Base-by-base conservation (phyloP, 2,113 vertebrate genomes). In the Calidris pugnax region DNA sequence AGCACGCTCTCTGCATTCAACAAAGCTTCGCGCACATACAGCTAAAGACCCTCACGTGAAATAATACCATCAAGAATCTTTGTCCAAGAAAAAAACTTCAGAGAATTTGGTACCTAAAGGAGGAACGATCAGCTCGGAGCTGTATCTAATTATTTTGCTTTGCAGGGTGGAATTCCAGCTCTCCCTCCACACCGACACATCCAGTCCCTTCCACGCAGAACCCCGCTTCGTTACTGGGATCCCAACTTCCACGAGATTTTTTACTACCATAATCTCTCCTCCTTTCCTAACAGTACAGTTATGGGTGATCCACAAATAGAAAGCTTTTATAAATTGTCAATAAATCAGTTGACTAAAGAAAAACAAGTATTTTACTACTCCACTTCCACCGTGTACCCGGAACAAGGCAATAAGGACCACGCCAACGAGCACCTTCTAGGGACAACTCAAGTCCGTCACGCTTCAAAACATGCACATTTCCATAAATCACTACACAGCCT, bases 1-100 rank as follows among this genome's bases (percentile, higher is more conserved):
- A 1, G 11, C 1, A 22, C 4, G 6, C 6, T 26, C 30, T 24
- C 55, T 21, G 35, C 1, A 0, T 8, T 28, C 66, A 50, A 28
- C 1, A 3, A 60, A n/a, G 15, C 27, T 19, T 68, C 28, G 68
- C n/a, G 47, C 60, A 35, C 37, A 32, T 11, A 10, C 26, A 67
- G 30, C 37, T 26, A 12, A 24, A 79, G 57, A 37, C 8, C 24
- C 24, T 28, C n/a, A 7, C 0, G 26, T 3, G 6, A 66, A 85
- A 15, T 13, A 47, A 21, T n/a, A 35, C 9, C 47, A 60, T 3
- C 48, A 51, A 55, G 30, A 88, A 57, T 4, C 47, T 77, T 39
- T 73, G 75, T 32, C 93, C 87, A 22, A 57, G 76, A 18, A 53
- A 55, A 53, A 39, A 7, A 7, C 9, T 10, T 33, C 45, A 47